Evolutionary conservation across 2,113 vertebrate species (phyloP).

Genomic region (Corydoras sp.): DNA sequence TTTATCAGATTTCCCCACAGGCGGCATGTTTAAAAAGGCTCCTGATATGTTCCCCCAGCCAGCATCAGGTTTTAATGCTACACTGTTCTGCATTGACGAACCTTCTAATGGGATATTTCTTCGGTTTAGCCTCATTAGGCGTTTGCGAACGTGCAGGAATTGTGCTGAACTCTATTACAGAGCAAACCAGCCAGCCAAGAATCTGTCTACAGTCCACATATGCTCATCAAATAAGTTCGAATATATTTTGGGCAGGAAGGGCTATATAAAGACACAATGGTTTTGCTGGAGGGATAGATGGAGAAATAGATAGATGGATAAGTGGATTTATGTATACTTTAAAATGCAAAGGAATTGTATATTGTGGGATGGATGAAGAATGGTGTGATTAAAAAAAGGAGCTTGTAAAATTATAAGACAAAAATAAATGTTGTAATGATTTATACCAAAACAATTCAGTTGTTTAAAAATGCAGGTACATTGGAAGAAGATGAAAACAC

Average conservation of each 20-base stretch:
- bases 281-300: not conserved
- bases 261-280: not conserved
- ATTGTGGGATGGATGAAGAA: not conserved
- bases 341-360: not conserved
- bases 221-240: not conserved
- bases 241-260: not conserved
- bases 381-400: not conserved
- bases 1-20: slow-evolving; percentile 17
- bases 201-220: not conserved
- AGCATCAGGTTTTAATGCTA: slow-evolving; percentile 25
- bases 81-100: slow-evolving; percentile 1
- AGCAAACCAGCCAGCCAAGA: slow-evolving; percentile 9
- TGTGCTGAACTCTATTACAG: slow-evolving; percentile 45
- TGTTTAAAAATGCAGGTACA: not conserved
- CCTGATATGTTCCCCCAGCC: slow-evolving; percentile 17
- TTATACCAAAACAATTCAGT: too few relatives aligned
- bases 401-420: too few relatives aligned
- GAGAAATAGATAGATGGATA: not conserved
- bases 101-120: slow-evolving; percentile 38
- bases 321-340: not conserved
- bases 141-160: slow-evolving; percentile 30
- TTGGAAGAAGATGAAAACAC: not conserved
- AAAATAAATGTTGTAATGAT: not conserved
- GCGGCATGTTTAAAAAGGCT: slow-evolving; percentile 4
- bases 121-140: slow-evolving; percentile 42